Base-by-base conservation (phyloP, 2,113 vertebrate species). In the Caranx ignobilis region DNA sequence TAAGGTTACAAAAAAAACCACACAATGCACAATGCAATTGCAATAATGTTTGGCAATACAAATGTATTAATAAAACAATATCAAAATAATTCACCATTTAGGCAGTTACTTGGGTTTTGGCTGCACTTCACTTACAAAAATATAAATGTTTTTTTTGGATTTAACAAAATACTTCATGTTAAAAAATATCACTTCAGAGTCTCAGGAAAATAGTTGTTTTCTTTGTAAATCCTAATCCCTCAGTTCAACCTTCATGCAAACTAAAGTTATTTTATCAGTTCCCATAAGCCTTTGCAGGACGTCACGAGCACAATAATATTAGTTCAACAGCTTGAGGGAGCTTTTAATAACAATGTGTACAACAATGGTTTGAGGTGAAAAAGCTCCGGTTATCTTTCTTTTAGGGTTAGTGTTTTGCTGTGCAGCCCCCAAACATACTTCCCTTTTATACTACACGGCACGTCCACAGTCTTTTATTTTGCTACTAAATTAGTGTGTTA, bases 91-190 rank as follows among this genome's bases (percentile, higher is more conserved):
- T 65, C 15, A 72, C 32, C 16, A 16, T 67, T 63, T 56, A 52
- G 26, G 32, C 16, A 67, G 4, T 57, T 66, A 41, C 19, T 75
- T 84, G 1, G 13, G 21, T 34, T 89, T 88, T 89, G 84, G 88
- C 57, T 75, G 67, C 68, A 56, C 64, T 55, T 73, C 54, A 69
- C 15, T 66, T 86, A 81, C 11, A 82, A 86, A 89, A 89, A 92
- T 88, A 89, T 5, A 87, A 55, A 81, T 41, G 39, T 7, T 6
- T n/a, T n/a, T 34, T 83, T 80, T 83, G 35, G 21, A 70, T 67
- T 75, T 45, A 37, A 82, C 37, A 85, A 90, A 91, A 87, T 79
- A 84, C 61, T 71, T 82, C 15, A 71, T 60, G 39, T 60, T 63
- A 45, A 69, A 79, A 86, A 66, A 87, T 26, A 79, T 55, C 39